Conservation (phyloP, 2,113 vertebrate genomes). For the Lamprologus ornatipinnis region DNA sequence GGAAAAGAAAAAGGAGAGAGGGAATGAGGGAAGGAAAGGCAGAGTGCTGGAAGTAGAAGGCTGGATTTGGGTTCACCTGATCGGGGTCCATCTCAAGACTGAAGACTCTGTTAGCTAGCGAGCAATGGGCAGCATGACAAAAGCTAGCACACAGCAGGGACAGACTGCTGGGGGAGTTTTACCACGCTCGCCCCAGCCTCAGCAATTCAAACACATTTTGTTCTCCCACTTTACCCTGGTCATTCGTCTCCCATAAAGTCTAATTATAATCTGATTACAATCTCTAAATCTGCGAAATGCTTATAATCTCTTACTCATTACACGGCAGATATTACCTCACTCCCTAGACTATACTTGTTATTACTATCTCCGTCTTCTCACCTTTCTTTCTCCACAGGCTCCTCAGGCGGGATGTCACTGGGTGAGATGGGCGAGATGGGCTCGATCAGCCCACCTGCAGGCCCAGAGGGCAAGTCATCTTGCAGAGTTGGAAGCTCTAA, state of each 20-base stretch:
- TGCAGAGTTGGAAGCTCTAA: conserved; percentile 43
- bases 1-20: neutral
- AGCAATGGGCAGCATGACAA: conserved; percentile 59
- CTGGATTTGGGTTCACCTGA: conserved; percentile 25
- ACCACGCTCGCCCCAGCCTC: conserved; percentile 57
- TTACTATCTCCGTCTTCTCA: conserved; percentile 36
- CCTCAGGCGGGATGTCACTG: conserved; percentile 63
- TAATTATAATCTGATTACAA: neutral
- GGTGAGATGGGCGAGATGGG: conserved; percentile 5
- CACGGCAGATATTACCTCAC: neutral
- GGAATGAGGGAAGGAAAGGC: neutral
- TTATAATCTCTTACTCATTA: neutral
- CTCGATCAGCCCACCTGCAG: conserved; percentile 2
- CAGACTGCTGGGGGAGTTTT: conserved; percentile 61
- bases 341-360: neutral
- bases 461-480: conserved; percentile 53
- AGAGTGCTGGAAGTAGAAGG: neutral
- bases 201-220: conserved; percentile 8
- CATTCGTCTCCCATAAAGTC: neutral
- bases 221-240: neutral
- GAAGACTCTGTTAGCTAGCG: conserved; percentile 49
- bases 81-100: conserved; percentile 27
- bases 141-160: conserved; percentile 67
- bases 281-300: neutral
- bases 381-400: conserved; percentile 78